Evolutionary conservation across 2,113 vertebrate genomes (phyloP).

Genomic region (Okapia johnstoni): DNA sequence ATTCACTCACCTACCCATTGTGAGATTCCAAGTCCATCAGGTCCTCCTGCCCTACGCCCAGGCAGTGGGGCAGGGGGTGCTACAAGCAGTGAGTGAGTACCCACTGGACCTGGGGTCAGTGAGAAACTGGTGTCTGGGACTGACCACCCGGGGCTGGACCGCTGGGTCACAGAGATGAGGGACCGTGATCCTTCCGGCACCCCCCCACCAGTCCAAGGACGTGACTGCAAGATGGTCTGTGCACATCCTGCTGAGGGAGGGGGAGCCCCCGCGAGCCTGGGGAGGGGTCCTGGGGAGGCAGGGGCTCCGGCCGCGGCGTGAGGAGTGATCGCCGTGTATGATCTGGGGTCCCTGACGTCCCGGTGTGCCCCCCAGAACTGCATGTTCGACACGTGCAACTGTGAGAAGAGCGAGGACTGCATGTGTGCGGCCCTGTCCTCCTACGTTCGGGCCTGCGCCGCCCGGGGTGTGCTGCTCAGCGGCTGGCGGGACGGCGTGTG

Average conservation of each 20-base stretch:
- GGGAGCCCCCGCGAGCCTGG: background rate
- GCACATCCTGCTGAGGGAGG: fast-evolving
- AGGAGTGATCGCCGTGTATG: fast-evolving
- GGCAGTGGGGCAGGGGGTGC: background rate
- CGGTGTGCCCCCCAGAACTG: slow-evolving; percentile 83
- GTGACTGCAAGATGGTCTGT: background rate
- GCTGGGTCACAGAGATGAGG: background rate
- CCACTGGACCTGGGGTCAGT: fast-evolving
- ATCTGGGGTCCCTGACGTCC: background rate
- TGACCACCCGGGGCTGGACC: fast-evolving
- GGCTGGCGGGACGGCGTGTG: slow-evolving; percentile 81
- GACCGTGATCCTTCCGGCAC: fast-evolving
- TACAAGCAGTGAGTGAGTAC: no score
- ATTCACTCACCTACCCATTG: background rate
- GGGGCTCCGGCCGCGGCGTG: fast-evolving
- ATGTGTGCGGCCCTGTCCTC: slow-evolving; percentile 83
- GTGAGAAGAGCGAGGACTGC: slow-evolving; percentile 87
- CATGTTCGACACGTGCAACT: slow-evolving; percentile 93
- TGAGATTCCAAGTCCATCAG: fast-evolving
- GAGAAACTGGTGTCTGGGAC: background rate
- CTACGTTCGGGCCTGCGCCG: slow-evolving; percentile 81
- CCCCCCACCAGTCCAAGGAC: no score
- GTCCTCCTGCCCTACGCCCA: background rate
- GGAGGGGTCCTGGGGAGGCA: background rate
- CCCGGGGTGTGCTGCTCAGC: slow-evolving; percentile 74